Conservation (phyloP, 2,888 invertebrate genomes). For the Platycheirus albimanus region DNA sequence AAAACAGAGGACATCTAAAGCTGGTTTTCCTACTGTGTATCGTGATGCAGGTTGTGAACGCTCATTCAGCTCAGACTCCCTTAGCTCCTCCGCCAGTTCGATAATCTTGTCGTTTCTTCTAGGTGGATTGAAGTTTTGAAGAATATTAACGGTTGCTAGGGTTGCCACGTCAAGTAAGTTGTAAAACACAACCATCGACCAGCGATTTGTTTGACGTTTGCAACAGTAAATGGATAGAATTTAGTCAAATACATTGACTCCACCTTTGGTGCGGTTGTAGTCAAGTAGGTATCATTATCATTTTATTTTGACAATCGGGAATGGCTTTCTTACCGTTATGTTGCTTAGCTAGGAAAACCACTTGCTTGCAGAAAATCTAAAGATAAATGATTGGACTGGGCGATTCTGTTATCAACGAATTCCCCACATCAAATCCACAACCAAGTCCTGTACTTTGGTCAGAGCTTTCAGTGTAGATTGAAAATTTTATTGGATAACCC, state of each 20-base stretch:
- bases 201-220: neutral
- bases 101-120: too few relatives aligned
- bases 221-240: neutral
- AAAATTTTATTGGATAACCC: neutral
- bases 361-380: neutral
- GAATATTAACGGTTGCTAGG: neutral
- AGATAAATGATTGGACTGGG: neutral
- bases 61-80: too few relatives aligned
- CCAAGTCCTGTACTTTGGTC: neutral
- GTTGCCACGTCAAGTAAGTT: neutral
- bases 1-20: neutral
- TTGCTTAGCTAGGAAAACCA: neutral
- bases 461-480: neutral
- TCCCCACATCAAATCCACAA: neutral
- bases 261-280: too few relatives aligned
- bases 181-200: constrained; percentile 3
- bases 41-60: too few relatives aligned
- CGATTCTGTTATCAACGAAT: neutral
- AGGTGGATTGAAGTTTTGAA: too few relatives aligned
- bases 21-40: neutral
- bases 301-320: neutral
- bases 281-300: neutral
- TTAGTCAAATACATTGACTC: neutral
- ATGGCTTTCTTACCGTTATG: neutral
- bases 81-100: too few relatives aligned